Percentiles rank a stretch among this genome's conserved stretches.
Conservation (phyloP, 2,113 vertebrate species). For the Campylomormyrus tamandua region DNA sequence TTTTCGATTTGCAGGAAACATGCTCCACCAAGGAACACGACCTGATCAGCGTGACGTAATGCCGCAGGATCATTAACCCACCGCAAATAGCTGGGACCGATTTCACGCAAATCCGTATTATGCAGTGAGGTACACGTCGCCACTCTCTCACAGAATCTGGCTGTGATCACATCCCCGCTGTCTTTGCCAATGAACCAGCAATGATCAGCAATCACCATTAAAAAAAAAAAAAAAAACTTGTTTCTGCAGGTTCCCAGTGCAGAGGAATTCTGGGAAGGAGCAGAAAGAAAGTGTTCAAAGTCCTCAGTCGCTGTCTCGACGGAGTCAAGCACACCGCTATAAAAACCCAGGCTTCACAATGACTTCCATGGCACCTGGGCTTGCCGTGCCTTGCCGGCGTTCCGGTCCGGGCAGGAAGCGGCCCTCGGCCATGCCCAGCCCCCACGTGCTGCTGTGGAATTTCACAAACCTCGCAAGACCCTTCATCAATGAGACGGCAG, state of each 20-base stretch:
- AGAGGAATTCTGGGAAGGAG: background rate
- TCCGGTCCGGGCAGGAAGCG: background rate
- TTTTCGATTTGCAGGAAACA: background rate
- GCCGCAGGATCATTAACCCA: background rate
- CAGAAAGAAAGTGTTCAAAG: constrained; percentile 39
- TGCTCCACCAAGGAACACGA: background rate
- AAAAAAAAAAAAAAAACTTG: background rate
- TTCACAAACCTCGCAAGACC: background rate
- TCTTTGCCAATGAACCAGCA: background rate
- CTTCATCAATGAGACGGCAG: background rate
- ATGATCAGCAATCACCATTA: background rate
- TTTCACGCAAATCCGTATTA: background rate
- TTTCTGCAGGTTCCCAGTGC: background rate
- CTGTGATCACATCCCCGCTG: background rate
- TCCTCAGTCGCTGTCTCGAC: constrained; percentile 32
- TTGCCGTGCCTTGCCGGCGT: background rate
- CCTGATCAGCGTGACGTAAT: background rate
- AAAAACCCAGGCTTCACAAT: background rate
- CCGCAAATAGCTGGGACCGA: background rate
- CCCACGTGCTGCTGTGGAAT: background rate
- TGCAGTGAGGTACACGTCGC: background rate
- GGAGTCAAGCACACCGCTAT: background rate
- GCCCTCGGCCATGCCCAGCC: background rate
- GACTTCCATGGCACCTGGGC: background rate
- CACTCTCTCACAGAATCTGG: background rate